Evolutionary conservation across 2,797 vertebrate genomes (phyloP), one percentile per base, ranked within the genome.

Genomic region (Rhincodon typus): DNA sequence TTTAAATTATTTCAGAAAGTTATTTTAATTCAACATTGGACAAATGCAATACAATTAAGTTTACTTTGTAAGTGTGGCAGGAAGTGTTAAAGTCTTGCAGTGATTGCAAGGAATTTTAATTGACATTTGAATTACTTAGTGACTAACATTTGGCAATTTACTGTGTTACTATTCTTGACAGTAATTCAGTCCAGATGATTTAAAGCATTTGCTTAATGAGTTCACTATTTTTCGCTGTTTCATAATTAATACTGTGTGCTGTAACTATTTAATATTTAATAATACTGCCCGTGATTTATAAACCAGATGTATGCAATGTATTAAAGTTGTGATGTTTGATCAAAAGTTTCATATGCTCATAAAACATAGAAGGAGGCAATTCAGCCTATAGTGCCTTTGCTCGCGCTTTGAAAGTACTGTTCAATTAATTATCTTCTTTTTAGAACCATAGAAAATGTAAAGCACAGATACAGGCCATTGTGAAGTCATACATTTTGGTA

Each of bases 31-130:
- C 88, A 34, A 91, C 34, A 93, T 93, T 38, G 21, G n/a, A 69
- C n/a, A 69, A 67, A 67, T 93, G 67, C 19, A 27, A 8, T 2
- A 93, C 10, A 69, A 93, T 69, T 67, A 93, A 91, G 21, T 38
- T 69, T 67, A 21, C n/a, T 69, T 69, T 69, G 90, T 8, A 69
- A 69, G 21, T 93, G 66, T 66, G 4, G 12, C 90, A 67, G 87
- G 17, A 42, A 69, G n/a, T 67, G 90, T 69, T 69, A 25, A 62
- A 69, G n/a, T 93, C 90, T 69, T 69, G 23, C 21, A 42, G n/a
- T 93, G 62, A 67, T 42, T 93, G 62, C 62, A n/a, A 93, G 90
- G 19, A 67, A 93, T 93, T 93, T 23, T 42, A 69, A 93, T 93
- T 93, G 21, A 69, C 42, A 42, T 93, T 93, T 93, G 90, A 93